phyloP scores from a whole-genome alignment of 1,140 invertebrate species.

The Colletes latitarsis region DNA sequence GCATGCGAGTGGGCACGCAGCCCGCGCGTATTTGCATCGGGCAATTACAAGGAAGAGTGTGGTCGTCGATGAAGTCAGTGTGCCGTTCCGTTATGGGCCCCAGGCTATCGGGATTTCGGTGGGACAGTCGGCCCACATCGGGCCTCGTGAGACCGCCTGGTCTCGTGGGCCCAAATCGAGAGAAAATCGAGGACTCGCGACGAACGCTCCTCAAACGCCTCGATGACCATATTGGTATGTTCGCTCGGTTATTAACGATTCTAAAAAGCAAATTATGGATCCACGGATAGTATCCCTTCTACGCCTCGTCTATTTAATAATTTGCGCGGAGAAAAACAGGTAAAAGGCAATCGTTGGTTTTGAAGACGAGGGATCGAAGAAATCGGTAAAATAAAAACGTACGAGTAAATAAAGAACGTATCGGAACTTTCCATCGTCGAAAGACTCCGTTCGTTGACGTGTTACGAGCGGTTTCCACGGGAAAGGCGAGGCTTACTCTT shows the following conservation, averaged over 20 bases:
- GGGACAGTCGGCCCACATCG: constrained; percentile 71
- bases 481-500: background rate
- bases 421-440: constrained; percentile 8
- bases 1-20: constrained; percentile 30
- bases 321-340: no score
- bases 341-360: no score
- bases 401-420: background rate
- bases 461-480: constrained; percentile 2
- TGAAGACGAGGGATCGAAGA: no score
- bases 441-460: background rate
- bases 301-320: no score
- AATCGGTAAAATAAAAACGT: no score
- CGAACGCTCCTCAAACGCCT: background rate
- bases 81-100: constrained; percentile 77
- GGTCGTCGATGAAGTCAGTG: constrained; percentile 72
- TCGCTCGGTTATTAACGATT: no score
- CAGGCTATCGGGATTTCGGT: constrained; percentile 76
- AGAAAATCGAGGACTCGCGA: background rate
- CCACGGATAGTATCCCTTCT: no score
- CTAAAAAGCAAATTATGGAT: no score
- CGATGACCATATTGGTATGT: no score
- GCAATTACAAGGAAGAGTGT: constrained; percentile 53
- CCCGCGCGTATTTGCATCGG: constrained; percentile 46
- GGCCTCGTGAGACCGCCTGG: constrained; percentile 23
- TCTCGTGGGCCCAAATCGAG: constrained; percentile 26